Evolutionary conservation across 2,797 vertebrate genomes (phyloP).

Genomic region (Potorous gilbertii): DNA sequence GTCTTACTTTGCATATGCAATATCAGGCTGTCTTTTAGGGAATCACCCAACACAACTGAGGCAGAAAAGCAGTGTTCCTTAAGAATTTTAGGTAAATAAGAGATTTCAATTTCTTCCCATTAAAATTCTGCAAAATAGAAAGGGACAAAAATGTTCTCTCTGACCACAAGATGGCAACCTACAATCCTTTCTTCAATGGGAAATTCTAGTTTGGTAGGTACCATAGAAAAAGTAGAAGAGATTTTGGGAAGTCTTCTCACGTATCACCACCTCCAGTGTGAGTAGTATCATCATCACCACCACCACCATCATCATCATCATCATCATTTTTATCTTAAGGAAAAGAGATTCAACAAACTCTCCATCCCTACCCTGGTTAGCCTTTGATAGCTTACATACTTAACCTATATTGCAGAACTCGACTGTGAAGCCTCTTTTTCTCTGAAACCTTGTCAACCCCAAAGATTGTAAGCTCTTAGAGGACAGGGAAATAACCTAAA

Average conservation of each 20-base stretch:
- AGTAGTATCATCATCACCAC: not conserved
- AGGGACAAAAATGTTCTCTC: not conserved
- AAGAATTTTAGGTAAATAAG: not conserved
- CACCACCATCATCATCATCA: not conserved
- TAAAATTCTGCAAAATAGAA: not conserved
- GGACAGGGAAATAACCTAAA: not conserved
- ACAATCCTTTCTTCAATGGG: not conserved
- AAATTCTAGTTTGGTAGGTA: not conserved
- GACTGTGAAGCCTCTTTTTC: not conserved
- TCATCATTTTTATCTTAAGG: not conserved
- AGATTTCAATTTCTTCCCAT: not conserved
- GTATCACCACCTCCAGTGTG: not conserved
- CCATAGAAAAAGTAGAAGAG: not conserved
- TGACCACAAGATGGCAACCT: constrained; percentile 13
- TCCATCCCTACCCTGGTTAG: not conserved
- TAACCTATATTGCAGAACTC: not conserved
- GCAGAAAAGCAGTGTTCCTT: not conserved
- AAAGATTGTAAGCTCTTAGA: not conserved
- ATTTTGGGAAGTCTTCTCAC: not conserved
- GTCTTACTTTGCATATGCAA: not conserved
- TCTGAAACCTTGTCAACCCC: not conserved
- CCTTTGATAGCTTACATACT: not conserved
- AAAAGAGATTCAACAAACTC: not conserved
- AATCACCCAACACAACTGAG: not conserved
- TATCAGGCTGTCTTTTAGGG: not conserved